Evolutionary conservation across 2,797 vertebrate genomes (phyloP).

Genomic region (Moxostoma hubbsi): DNA sequence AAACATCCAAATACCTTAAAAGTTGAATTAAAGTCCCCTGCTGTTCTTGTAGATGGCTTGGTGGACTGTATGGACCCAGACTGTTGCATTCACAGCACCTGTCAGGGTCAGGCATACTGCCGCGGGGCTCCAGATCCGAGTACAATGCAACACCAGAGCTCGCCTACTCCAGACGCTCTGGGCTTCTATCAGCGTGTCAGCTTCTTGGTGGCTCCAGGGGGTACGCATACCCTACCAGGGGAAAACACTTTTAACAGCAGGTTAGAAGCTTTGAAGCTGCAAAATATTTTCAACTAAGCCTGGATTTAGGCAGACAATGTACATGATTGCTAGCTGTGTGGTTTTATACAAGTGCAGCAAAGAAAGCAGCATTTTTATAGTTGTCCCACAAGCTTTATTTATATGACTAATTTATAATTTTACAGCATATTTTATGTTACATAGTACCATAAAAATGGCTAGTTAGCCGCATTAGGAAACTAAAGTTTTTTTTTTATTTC

Average conservation of each 20-base stretch:
- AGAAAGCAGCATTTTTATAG: no score
- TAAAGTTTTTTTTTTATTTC: background rate
- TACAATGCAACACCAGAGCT: slow-evolving; percentile 66
- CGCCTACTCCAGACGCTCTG: slow-evolving; percentile 78
- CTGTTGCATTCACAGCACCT: slow-evolving; percentile 93
- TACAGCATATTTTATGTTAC: background rate
- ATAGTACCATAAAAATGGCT: no score
- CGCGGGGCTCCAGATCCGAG: slow-evolving; percentile 92
- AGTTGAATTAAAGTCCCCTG: background rate
- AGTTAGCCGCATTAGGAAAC: no score
- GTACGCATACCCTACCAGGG: slow-evolving; percentile 90
- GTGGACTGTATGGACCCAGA: slow-evolving; percentile 98
- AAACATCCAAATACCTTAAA: background rate
- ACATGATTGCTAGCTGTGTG: no score
- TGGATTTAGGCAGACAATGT: background rate
- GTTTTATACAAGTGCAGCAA: no score
- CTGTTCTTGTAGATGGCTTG: slow-evolving; percentile 88
- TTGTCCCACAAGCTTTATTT: no score
- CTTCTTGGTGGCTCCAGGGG: slow-evolving; percentile 90
- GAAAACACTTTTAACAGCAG: slow-evolving; percentile 93
- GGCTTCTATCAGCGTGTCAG: slow-evolving; percentile 91
- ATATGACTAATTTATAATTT: no score
- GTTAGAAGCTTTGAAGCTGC: slow-evolving; percentile 71
- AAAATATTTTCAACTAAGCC: background rate
- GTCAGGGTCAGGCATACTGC: slow-evolving; percentile 94